Percentiles rank a stretch among this genome's conserved stretches.
Conservation (phyloP, 2,888 invertebrate species). For the Drosophila bunnanda region DNA sequence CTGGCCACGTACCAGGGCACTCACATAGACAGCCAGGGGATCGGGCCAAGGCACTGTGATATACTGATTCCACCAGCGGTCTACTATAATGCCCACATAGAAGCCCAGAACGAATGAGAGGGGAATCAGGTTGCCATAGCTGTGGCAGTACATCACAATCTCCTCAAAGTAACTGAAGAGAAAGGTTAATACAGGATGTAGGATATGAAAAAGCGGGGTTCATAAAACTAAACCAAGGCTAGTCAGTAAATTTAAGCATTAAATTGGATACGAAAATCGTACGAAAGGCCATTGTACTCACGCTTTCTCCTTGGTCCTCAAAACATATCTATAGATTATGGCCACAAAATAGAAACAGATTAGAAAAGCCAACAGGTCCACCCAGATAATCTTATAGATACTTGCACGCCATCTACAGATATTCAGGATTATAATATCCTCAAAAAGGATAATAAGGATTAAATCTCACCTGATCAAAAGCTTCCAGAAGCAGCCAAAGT, state of each 20-base stretch:
- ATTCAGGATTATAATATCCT: not conserved
- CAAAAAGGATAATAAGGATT: not conserved
- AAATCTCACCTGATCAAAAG: conserved; percentile 73
- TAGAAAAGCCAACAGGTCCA: conserved; percentile 92
- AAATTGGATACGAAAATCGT: too few relatives aligned
- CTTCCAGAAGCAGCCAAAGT: conserved; percentile 79
- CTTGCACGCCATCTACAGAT: conserved; percentile 94
- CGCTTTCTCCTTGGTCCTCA: conserved; percentile 47
- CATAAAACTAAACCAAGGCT: not conserved
- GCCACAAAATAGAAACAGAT: conserved; percentile 88
- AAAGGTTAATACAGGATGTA: not conserved
- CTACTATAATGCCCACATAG: conserved; percentile 95
- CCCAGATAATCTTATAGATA: conserved; percentile 96
- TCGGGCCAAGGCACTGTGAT: conserved; percentile 93
- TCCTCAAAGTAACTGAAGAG: conserved; percentile 87
- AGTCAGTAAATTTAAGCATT: too few relatives aligned
- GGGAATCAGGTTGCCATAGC: conserved; percentile 93
- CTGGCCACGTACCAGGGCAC: conserved; percentile 92
- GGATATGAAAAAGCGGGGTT: not conserved
- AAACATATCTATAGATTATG: conserved; percentile 57
- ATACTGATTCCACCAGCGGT: conserved; percentile 95
- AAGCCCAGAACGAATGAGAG: conserved; percentile 97
- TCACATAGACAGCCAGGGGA: conserved; percentile 92
- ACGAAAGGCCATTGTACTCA: too few relatives aligned
- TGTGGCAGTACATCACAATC: conserved; percentile 92